These are phyloP conservation scores for Kryptopterus vitreolus DNA, from an alignment of 2,797 vertebrate species.

Conservation along the genomic window DNA sequence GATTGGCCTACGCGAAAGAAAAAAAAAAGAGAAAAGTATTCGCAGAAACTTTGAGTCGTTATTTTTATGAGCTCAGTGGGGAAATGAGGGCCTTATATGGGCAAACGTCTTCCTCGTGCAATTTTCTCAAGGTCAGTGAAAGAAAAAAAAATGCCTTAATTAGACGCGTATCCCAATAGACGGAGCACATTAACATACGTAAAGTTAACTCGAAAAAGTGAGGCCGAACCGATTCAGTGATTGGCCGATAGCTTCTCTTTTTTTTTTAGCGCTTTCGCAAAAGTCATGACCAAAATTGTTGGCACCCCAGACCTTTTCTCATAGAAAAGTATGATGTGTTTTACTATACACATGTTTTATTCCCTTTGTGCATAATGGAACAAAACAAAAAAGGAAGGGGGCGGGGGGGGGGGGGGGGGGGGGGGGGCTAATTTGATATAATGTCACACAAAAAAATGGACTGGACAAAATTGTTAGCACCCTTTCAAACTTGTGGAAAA, in stretches of 20 bases:
- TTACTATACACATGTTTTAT: no score
- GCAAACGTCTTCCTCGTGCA: constrained; percentile 35
- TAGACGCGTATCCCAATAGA: constrained; percentile 47
- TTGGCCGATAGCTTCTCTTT: not conserved
- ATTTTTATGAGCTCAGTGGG: constrained; percentile 55
- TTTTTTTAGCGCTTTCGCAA: constrained; percentile 16
- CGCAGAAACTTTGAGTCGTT: constrained; percentile 52
- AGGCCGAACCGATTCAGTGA: constrained; percentile 21
- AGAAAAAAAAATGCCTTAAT: constrained; percentile 51
- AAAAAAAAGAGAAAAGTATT: constrained; percentile 51
- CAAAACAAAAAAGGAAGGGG: no score
- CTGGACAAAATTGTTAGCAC: no score
- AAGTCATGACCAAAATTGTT: no score
- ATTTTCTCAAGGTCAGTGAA: constrained; percentile 55
- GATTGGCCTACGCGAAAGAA: constrained; percentile 53
- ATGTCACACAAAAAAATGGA: no score
- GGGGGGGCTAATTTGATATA: no score
- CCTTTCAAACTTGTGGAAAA: no score
- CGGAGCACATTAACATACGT: constrained; percentile 13
- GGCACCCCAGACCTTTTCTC: no score
- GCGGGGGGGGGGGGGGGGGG: no score
- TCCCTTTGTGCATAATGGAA: no score
- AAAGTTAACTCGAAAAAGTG: constrained; percentile 19
- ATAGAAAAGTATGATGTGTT: no score
- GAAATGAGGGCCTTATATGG: constrained; percentile 44